A percentile compares a stretch with the other conserved stretches of the same genome.
Conservation (phyloP, 2,888 invertebrate species). For the Apeira syringaria region DNA sequence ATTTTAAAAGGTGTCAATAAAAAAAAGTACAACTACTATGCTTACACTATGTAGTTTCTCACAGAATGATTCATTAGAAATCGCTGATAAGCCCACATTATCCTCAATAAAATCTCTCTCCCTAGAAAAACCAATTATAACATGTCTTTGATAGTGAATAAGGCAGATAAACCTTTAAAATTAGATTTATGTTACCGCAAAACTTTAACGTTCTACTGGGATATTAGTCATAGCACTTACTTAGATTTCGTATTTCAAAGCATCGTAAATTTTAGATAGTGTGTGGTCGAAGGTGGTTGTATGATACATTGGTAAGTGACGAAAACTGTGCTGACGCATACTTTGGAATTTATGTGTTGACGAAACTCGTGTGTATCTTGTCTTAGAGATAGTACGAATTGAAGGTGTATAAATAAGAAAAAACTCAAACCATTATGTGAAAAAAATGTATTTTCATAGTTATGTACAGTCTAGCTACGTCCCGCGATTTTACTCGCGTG, state of each 20-base stretch:
- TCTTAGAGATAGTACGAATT: no score
- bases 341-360: no score
- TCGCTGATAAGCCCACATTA: slow-evolving; percentile 1
- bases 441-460: no score
- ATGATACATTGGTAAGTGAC: slow-evolving; percentile 25
- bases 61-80: no score
- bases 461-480: no score
- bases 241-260: slow-evolving; percentile 22
- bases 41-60: no score
- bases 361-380: no score
- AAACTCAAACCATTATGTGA: no score
- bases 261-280: slow-evolving; percentile 23
- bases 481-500: no score
- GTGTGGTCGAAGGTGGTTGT: slow-evolving; percentile 14
- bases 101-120: slow-evolving; percentile 27
- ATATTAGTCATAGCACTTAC: slow-evolving; percentile 31
- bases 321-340: slow-evolving; percentile 11
- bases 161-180: slow-evolving; percentile 22
- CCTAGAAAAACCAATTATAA: slow-evolving; percentile 32
- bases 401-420: no score
- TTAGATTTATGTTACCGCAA: slow-evolving; percentile 31
- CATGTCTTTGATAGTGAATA: slow-evolving; percentile 15
- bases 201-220: slow-evolving; percentile 18
- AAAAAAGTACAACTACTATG: no score
- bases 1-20: no score